Evolutionary conservation across 37 sponge, comb jelly and placozoan genomes (phyloP), one percentile per base, ranked within the genome.

Genomic region (Theonella swinhoei): DNA sequence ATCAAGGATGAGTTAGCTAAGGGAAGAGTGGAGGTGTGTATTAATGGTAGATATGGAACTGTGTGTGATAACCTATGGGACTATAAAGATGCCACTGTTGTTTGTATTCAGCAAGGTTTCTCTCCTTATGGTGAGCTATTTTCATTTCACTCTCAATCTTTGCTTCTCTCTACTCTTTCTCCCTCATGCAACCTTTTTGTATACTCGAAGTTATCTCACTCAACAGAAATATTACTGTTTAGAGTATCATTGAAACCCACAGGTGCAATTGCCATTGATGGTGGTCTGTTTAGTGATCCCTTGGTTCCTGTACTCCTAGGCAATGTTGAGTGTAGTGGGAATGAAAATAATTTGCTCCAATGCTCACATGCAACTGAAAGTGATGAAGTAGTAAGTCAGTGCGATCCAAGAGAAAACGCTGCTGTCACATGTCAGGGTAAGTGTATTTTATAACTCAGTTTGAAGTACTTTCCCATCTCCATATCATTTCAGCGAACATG

Each of bases 1-100:
- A 67, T 64, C 75, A 83, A 83, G 29, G 68, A 83, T 38, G 75
- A 67, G 20, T 74, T 83, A 30, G 25, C 72, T 33, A 70, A 40
- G 23, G 84, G 84, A n/a, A 74, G 84, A 67, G 84, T 83, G 33
- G 84, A 83, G 36, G 59, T 83, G 35, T 83, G 84, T 66, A 35
- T 83, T 20, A 43, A 54, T 33, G 76, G 84, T 11, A 83, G 59
- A 11, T 83, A 75, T 75, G 84, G 84, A 26, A 75, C 84, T 3
- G 47, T 83, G 33, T 83, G 84, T 64, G 33, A 74, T 41, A 54
- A 83, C 35, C 31, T 32, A 14, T 83, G 84, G 84, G 68, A 75
- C 58, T 25, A 85, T 37, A 17, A 40, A 63, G 86, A 78, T 60
- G 86, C 79, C 20, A 67, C 72, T 68, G 86, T 85, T 1, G 72